These are phyloP conservation scores for Mohoua ochrocephala DNA, from an alignment of 2,113 vertebrate genomes.

Conservation along the genomic window DNA sequence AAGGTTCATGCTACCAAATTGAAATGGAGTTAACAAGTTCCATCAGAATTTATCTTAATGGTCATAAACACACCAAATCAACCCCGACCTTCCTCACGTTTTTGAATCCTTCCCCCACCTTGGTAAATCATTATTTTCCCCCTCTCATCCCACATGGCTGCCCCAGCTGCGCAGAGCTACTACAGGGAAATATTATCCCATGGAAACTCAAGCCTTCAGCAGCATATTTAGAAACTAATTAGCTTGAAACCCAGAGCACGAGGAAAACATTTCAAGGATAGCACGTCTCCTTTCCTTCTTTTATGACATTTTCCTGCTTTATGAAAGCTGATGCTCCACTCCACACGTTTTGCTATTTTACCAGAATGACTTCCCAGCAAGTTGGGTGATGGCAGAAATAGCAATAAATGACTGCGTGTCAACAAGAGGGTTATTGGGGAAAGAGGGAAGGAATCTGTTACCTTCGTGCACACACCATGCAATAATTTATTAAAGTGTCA, in stretches of 20 bases:
- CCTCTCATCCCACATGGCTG: neutral
- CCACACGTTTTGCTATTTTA: neutral
- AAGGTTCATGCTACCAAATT: neutral
- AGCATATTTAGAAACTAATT: slow-evolving; percentile 61
- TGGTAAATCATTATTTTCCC: neutral
- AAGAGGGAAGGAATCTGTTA: slow-evolving; percentile 14
- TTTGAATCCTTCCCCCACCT: neutral
- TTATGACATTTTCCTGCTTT: slow-evolving; percentile 5
- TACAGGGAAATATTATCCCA: neutral
- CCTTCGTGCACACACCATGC: neutral
- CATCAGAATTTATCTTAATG: neutral
- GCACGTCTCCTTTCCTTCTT: neutral
- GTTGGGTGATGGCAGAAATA: slow-evolving; percentile 27
- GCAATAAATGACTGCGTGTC: slow-evolving; percentile 42
- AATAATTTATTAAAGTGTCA: slow-evolving; percentile 51
- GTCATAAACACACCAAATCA: neutral
- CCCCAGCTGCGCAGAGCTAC: neutral
- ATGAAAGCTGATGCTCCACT: neutral
- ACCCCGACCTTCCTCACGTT: neutral
- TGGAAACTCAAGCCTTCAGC: neutral
- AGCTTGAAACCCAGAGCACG: slow-evolving; percentile 8
- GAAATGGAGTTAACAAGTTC: neutral
- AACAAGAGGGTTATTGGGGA: neutral
- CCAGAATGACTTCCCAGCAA: slow-evolving; percentile 56
- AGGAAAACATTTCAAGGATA: slow-evolving; percentile 33